Evolutionary conservation across 2,113 vertebrate species (phyloP).

Genomic region (Aplodontia rufa): DNA sequence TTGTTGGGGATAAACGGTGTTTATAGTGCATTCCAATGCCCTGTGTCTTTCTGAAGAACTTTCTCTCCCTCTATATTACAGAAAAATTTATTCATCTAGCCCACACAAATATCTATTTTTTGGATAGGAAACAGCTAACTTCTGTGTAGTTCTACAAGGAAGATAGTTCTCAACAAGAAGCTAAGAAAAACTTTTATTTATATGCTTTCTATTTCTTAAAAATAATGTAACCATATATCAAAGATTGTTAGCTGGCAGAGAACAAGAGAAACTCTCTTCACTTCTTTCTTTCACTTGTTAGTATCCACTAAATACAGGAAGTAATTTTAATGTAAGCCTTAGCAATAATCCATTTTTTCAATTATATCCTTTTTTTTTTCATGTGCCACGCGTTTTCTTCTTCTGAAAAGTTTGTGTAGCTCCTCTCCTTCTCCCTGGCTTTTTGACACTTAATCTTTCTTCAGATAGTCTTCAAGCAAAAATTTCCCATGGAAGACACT

Average conservation of each 20-base stretch:
- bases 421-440: background rate
- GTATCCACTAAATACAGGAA: too few relatives aligned
- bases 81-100: background rate
- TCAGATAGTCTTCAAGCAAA: background rate
- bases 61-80: background rate
- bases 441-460: background rate
- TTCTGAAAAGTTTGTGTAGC: background rate
- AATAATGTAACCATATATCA: slow-evolving; percentile 39
- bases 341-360: background rate
- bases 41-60: background rate
- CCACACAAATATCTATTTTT: background rate
- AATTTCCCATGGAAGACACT: fast-evolving
- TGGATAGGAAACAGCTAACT: background rate
- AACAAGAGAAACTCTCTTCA: slow-evolving; percentile 29
- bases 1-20: background rate
- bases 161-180: slow-evolving; percentile 39
- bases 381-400: background rate
- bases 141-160: background rate
- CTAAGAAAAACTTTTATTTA: slow-evolving; percentile 17
- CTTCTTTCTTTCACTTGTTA: background rate
- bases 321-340: too few relatives aligned
- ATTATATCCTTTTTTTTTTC: background rate
- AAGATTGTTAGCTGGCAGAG: background rate
- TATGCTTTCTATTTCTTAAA: slow-evolving; percentile 52
- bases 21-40: background rate